Base-by-base conservation (phyloP, 2,113 vertebrate genomes). In the Dipodomys merriami region DNA sequence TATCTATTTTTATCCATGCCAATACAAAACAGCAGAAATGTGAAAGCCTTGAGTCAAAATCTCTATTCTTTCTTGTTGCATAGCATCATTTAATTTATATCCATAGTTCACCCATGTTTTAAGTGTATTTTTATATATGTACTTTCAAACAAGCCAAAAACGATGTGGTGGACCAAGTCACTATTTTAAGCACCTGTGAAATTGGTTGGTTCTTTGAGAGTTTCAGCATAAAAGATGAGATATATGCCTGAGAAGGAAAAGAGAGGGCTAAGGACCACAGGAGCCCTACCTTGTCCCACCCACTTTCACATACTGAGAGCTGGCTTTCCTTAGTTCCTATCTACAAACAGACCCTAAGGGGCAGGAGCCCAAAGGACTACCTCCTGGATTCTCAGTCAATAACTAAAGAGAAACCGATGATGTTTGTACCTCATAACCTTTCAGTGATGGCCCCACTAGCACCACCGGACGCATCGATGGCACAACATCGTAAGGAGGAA, bases 401-500 rank as follows among this genome's bases (percentile, higher is more conserved):
- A 91, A 90, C 57, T 33, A 23, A 78, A 89, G 1, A 83, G 19
- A 30, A 74, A 94, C 22, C 15, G n/a, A 72, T 71, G 77, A 46
- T 65, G 19, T 64, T 80, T 97, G 53, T 98, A 99, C 99, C 99
- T 99, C 99, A 30, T 99, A 99, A 97, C 99, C 99, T 98, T 99
- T 99, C 90, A 99, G 98, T 0, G 99, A 99, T 0, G 99, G 99
- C 64, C 99, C 99, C 96, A 99, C 99, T 97, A 99, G 96, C 95
- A 99, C 99, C 91, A 99, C 99, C 0, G 99, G 99, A 96, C 99
- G 98, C 99, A 99, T 99, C 1, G 99, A 99, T 9, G 99, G 99
- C 22, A 99, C 99, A 1, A 99, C 99, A 23, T 99, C 99, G 1
- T 99, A 99, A 0, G 99, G 99, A 81, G 99, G 99, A 94, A 99